phyloP scores from a whole-genome alignment of 2,113 vertebrate genomes.

The Euleptes europaea region DNA sequence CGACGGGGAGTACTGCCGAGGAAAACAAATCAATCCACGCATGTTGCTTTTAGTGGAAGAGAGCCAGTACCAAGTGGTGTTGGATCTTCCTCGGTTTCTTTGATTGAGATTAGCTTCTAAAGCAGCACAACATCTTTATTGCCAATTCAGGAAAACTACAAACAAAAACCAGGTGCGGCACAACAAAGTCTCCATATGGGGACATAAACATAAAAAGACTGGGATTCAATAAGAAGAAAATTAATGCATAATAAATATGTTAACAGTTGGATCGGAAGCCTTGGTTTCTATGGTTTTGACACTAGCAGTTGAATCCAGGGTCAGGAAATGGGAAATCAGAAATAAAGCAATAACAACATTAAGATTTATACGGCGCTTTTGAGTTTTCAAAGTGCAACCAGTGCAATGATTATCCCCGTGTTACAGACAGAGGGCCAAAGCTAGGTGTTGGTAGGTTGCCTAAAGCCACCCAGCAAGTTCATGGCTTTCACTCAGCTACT shows the following conservation, averaged over 20 bases:
- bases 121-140: slow-evolving; percentile 35
- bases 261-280: slow-evolving; percentile 30
- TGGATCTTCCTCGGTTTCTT: slow-evolving; percentile 1
- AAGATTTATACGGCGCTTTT: neutral
- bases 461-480: neutral
- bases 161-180: slow-evolving; percentile 53
- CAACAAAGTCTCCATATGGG: slow-evolving; percentile 40
- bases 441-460: neutral
- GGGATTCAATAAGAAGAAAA: slow-evolving; percentile 29
- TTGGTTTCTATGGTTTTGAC: slow-evolving; percentile 2
- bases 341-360: neutral
- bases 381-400: neutral
- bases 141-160: slow-evolving; percentile 46
- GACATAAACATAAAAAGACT: slow-evolving; percentile 30
- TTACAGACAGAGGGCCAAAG: too few species aligned
- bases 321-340: neutral
- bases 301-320: neutral
- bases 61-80: neutral
- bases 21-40: slow-evolving; percentile 12
- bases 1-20: neutral
- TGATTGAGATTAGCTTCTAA: slow-evolving; percentile 42
- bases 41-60: slow-evolving; percentile 3
- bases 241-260: slow-evolving; percentile 49
- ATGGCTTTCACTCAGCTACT: neutral
- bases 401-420: neutral